A percentile compares a stretch with the other conserved stretches of the same genome.
These are phyloP conservation scores for Ameiurus melas DNA, from an alignment of 2,113 vertebrate species.

Conservation along the genomic window DNA sequence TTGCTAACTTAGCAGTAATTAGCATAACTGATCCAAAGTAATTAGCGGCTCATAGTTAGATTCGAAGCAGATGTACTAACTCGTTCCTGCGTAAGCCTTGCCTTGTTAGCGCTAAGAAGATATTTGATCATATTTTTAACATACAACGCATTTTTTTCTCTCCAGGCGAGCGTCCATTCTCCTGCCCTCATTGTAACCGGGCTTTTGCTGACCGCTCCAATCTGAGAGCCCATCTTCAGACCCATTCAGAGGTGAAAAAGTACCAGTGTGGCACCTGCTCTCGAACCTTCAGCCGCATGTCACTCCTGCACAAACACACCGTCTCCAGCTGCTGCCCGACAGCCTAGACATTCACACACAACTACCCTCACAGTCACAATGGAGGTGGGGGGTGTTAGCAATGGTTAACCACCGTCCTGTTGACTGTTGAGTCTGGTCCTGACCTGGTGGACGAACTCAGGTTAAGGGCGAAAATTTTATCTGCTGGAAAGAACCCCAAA, in stretches of 20 bases:
- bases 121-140: too few relatives aligned
- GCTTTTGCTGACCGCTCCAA: conserved; percentile 97
- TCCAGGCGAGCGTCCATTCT: conserved; percentile 92
- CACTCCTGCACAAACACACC: conserved; percentile 92
- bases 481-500: not conserved
- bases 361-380: not conserved
- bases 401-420: not conserved
- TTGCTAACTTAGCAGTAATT: not conserved
- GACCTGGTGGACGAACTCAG: not conserved
- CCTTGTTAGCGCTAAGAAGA: not conserved
- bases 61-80: not conserved
- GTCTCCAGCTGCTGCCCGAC: conserved; percentile 83
- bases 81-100: not conserved
- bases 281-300: conserved; percentile 98
- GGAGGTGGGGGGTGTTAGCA: not conserved
- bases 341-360: conserved; percentile 64
- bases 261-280: conserved; percentile 91
- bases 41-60: not conserved
- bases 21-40: not conserved
- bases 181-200: conserved; percentile 92
- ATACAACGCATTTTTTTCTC: conserved; percentile 38
- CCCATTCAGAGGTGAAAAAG: conserved; percentile 97
- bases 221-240: conserved; percentile 95
- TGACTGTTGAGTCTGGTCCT: not conserved
- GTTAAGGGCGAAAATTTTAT: not conserved